phyloP scores from a whole-genome alignment of 2,113 vertebrate genomes.

The Manacus vitellinus region DNA sequence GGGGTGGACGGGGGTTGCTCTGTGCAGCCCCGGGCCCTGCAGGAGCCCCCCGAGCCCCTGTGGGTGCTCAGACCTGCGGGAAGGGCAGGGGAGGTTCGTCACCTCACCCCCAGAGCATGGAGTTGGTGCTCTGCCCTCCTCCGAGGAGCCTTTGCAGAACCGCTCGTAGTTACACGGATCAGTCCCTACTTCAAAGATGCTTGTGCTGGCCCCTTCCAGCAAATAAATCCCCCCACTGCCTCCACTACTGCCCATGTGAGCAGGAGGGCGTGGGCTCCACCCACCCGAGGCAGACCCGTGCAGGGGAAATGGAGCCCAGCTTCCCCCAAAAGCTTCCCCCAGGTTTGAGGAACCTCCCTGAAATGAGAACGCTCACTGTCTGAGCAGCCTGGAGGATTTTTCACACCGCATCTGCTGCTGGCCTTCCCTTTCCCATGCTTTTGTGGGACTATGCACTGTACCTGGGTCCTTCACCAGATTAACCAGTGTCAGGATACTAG shows the following conservation, averaged over 20 bases:
- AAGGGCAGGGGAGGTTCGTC: too few relatives aligned
- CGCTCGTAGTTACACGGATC: background rate
- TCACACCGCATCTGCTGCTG: conserved; percentile 33
- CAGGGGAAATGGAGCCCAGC: background rate
- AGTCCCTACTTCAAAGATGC: background rate
- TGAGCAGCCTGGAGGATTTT: conserved; percentile 24
- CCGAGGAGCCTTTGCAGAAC: background rate
- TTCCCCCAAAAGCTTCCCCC: conserved; percentile 1
- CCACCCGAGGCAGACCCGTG: background rate
- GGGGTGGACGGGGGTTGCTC: fast-evolving
- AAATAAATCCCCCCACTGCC: background rate
- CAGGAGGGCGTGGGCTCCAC: background rate
- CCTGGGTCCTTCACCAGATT: conserved; percentile 11
- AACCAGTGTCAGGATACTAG: background rate
- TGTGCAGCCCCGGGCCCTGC: background rate
- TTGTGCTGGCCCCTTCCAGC: background rate
- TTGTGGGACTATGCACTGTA: background rate
- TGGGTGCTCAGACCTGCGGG: background rate
- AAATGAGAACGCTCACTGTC: conserved; percentile 32
- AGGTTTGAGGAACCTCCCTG: background rate
- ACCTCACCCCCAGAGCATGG: background rate
- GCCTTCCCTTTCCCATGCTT: background rate
- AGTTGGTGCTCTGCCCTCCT: fast-evolving
- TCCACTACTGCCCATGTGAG: fast-evolving
- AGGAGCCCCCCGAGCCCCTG: too few relatives aligned